Evolutionary conservation across 1,140 invertebrate species (phyloP).

Genomic region (Zeugodacus cucurbitae): DNA sequence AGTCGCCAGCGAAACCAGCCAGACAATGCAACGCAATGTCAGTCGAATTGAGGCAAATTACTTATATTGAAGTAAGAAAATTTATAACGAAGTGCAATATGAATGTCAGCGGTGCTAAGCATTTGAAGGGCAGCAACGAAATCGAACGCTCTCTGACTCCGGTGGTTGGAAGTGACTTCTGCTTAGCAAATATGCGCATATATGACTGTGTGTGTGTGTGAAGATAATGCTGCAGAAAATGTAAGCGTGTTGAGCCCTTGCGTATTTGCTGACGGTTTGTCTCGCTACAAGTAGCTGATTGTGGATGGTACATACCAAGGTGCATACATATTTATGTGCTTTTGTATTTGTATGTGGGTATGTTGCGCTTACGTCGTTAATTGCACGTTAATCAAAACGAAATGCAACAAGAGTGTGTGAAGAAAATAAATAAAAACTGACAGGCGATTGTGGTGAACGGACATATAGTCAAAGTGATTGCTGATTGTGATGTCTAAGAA

Average conservation of each 20-base stretch:
- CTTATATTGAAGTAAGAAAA: not conserved
- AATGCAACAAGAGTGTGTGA: not conserved
- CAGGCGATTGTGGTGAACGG: not conserved
- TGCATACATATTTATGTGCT: not conserved
- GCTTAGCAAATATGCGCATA: too few species aligned
- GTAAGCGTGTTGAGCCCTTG: not conserved
- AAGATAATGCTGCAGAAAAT: not conserved
- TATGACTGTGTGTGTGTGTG: not conserved
- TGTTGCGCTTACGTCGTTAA: not conserved
- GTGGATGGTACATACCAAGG: not conserved
- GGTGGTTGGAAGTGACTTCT: not conserved
- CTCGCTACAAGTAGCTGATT: not conserved
- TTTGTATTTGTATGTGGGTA: not conserved
- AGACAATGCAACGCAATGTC: not conserved
- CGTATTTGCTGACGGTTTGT: not conserved
- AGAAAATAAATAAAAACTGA: not conserved
- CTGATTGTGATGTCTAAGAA: not conserved
- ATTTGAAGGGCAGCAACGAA: not conserved
- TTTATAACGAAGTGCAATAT: not conserved
- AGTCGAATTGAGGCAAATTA: slow-evolving; percentile 27
- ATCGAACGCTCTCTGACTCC: not conserved
- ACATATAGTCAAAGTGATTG: not conserved
- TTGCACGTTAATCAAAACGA: slow-evolving; percentile 1
- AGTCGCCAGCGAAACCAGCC: not conserved
- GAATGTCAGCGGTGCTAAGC: not conserved